A percentile compares a stretch with the other conserved stretches of the same genome.
Evolutionary conservation across 1,140 invertebrate genomes (phyloP).

Genomic region (Hormaphis cornu): DNA sequence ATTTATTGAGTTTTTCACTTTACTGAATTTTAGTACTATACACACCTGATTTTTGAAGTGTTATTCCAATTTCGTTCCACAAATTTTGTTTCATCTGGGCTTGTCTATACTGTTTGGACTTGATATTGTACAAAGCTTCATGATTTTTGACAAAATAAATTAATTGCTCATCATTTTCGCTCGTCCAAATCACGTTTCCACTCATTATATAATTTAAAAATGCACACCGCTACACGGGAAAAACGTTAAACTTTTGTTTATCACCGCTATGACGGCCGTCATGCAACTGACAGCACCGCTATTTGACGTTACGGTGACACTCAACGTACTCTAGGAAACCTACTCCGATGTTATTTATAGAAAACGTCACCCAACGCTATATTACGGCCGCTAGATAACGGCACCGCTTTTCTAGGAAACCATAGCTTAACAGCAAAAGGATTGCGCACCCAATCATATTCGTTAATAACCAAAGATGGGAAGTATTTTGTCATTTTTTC

Average conservation of each 20-base stretch:
- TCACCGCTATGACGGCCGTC: too few relatives aligned
- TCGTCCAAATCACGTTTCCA: not conserved
- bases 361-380: too few relatives aligned
- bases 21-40: slow-evolving; percentile 4
- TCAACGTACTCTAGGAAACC: too few relatives aligned
- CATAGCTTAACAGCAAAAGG: too few relatives aligned
- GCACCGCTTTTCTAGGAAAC: slow-evolving; percentile 10
- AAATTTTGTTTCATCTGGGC: slow-evolving; percentile 17
- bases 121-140: not conserved
- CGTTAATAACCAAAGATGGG: too few relatives aligned
- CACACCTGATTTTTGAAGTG: slow-evolving; percentile 14
- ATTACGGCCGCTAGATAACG: not conserved
- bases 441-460: too few relatives aligned
- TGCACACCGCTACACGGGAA: not conserved
- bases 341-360: too few relatives aligned
- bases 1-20: slow-evolving; percentile 12
- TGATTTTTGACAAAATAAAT: slow-evolving; percentile 7
- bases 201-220: not conserved
- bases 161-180: slow-evolving; percentile 1
- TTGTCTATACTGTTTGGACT: not conserved
- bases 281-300: too few relatives aligned
- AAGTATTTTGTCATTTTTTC: too few relatives aligned
- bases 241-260: not conserved
- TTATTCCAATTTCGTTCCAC: slow-evolving; percentile 19
- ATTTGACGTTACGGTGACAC: too few relatives aligned